Conservation (phyloP, 2,888 invertebrate species). For the Cryptophagus acutangulus region DNA sequence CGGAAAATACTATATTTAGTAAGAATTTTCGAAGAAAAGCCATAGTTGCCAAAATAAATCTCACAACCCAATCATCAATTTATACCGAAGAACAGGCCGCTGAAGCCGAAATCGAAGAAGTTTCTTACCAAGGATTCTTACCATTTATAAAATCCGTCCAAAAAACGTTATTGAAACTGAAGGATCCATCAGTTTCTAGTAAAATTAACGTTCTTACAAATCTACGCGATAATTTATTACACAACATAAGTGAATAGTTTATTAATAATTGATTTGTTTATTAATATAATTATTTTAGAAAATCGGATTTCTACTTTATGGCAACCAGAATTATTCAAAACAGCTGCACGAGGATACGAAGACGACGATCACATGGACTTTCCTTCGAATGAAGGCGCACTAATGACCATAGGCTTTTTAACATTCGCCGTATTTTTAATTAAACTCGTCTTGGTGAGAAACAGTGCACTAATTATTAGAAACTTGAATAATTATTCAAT, state of each 20-base stretch:
- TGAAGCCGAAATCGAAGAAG: conserved; percentile 7
- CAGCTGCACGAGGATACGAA: conserved; percentile 34
- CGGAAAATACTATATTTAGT: neutral
- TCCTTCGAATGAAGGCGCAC: conserved; percentile 73
- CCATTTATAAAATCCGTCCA: conserved; percentile 38
- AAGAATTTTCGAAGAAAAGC: too few species aligned
- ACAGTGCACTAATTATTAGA: neutral
- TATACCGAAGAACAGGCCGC: conserved; percentile 6
- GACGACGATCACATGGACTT: conserved; percentile 57
- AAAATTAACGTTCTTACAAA: conserved; percentile 57
- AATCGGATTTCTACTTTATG: conserved; percentile 25
- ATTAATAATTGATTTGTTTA: neutral
- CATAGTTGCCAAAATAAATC: too few species aligned
- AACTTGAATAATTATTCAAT: conserved; percentile 23
- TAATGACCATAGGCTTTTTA: conserved; percentile 78
- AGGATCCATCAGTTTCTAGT: conserved; percentile 45
- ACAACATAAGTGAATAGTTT: conserved; percentile 58
- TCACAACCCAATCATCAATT: too few species aligned
- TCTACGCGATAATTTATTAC: conserved; percentile 57
- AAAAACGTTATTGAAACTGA: conserved; percentile 39
- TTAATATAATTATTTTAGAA: conserved; percentile 16
- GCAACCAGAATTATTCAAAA: conserved; percentile 15
- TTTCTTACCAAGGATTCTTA: conserved; percentile 21
- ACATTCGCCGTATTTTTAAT: conserved; percentile 82
- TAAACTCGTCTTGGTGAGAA: conserved; percentile 72